A percentile compares a stretch with the other conserved stretches of the same genome.
Evolutionary conservation across 2,888 invertebrate genomes (phyloP).

Genomic region (Agrochola macilenta): DNA sequence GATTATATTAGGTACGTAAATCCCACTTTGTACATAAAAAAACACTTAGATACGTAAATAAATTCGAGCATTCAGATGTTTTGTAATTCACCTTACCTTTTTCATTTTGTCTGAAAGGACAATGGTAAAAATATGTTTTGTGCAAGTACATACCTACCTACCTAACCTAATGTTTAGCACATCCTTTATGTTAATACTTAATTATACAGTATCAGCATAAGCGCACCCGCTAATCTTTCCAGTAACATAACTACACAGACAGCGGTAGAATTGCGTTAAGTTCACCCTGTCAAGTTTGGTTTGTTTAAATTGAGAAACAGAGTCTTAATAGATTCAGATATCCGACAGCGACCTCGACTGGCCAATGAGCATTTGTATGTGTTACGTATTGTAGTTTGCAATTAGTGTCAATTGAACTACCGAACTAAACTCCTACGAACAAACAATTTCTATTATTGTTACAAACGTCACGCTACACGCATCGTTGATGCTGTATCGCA

Average conservation of each 20-base stretch:
- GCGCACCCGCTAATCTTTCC: background rate
- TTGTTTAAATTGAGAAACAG: conserved; percentile 19
- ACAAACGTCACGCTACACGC: conserved; percentile 5
- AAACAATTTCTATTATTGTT: conserved; percentile 25
- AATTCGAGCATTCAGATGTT: conserved; percentile 61
- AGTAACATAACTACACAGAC: background rate
- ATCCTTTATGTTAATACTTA: background rate
- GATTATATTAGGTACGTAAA: conserved; percentile 41
- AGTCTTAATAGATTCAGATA: background rate
- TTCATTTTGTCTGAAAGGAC: conserved; percentile 30
- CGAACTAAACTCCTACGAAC: conserved; percentile 37
- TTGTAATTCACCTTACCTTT: conserved; percentile 54
- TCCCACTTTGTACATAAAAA: conserved; percentile 54
- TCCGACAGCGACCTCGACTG: conserved; percentile 18
- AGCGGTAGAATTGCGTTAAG: background rate
- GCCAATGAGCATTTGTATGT: background rate
- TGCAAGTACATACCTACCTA: background rate
- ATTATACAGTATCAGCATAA: background rate
- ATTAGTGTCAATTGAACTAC: conserved; percentile 45
- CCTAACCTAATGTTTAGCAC: background rate
- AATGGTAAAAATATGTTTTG: background rate
- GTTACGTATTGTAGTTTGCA: conserved; percentile 17
- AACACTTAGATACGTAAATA: conserved; percentile 57
- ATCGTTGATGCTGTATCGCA: background rate
- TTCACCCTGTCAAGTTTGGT: conserved; percentile 1